phyloP scores from a whole-genome alignment of 2,797 vertebrate species.

The Anableps anableps region DNA sequence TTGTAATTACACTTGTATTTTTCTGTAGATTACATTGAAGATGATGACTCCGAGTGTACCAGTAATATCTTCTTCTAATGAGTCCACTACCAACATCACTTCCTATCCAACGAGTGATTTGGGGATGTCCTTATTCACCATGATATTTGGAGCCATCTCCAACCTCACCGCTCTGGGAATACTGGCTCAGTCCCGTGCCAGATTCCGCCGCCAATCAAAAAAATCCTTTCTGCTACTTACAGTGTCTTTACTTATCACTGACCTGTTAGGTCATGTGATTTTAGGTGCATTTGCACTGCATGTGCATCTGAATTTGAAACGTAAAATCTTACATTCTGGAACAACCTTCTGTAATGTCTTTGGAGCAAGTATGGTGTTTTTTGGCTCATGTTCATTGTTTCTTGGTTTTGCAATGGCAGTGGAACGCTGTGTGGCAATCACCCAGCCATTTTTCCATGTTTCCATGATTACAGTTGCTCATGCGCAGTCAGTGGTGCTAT shows the following conservation, averaged over 20 bases:
- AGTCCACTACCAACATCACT: slow-evolving; percentile 1
- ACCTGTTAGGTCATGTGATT: slow-evolving; percentile 78
- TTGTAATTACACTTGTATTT: slow-evolving; percentile 24
- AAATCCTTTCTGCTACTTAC: slow-evolving; percentile 75
- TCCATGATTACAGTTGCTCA: slow-evolving; percentile 64
- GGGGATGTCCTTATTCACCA: slow-evolving; percentile 77
- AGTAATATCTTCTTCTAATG: slow-evolving; percentile 22
- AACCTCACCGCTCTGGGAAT: slow-evolving; percentile 77
- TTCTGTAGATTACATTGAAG: slow-evolving; percentile 48
- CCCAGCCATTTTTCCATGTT: slow-evolving; percentile 74
- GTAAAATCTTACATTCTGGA: slow-evolving; percentile 5
- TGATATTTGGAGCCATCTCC: slow-evolving; percentile 77
- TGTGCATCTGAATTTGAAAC: slow-evolving; percentile 49
- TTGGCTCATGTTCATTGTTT: slow-evolving; percentile 77
- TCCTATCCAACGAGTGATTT: slow-evolving; percentile 29
- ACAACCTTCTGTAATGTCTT: slow-evolving; percentile 71
- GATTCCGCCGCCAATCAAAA: slow-evolving; percentile 69
- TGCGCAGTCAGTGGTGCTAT: slow-evolving; percentile 47
- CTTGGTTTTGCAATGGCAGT: slow-evolving; percentile 80
- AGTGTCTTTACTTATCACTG: slow-evolving; percentile 71
- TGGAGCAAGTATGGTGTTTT: slow-evolving; percentile 81
- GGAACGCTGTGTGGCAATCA: slow-evolving; percentile 80
- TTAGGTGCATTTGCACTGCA: slow-evolving; percentile 75
- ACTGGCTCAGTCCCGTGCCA: slow-evolving; percentile 58
- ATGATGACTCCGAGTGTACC: slow-evolving; percentile 37